Percentiles rank a stretch among this genome's conserved stretches.
phyloP scores from a whole-genome alignment of 2,113 vertebrate species.

The Syngnathus floridae region DNA sequence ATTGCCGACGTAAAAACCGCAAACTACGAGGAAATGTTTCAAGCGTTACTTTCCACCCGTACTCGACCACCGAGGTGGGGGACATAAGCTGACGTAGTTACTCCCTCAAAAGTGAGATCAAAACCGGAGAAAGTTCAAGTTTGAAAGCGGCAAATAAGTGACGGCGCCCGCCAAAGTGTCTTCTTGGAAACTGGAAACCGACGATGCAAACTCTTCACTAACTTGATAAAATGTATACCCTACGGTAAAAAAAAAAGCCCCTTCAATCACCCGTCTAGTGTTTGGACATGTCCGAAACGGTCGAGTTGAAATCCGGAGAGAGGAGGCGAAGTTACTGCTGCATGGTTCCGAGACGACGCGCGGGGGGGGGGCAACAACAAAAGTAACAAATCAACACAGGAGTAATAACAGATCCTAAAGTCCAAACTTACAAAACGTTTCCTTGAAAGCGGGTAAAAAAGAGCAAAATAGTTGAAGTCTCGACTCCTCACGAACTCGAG shows the following conservation, averaged over 20 bases:
- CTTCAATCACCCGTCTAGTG: background rate
- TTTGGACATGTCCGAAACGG: slow-evolving; percentile 34
- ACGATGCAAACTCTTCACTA: background rate
- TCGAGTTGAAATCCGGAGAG: slow-evolving; percentile 31
- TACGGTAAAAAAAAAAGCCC: background rate
- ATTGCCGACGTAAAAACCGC: slow-evolving; percentile 20
- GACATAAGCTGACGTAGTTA: background rate
- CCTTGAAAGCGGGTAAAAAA: slow-evolving; percentile 11
- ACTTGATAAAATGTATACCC: background rate
- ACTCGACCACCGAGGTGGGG: no score
- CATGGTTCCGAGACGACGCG: background rate
- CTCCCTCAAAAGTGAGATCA: background rate
- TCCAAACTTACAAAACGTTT: slow-evolving; percentile 66
- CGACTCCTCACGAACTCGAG: slow-evolving; percentile 36
- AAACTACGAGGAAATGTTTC: background rate
- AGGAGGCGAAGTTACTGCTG: slow-evolving; percentile 20
- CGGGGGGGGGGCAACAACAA: background rate
- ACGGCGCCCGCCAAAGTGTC: background rate
- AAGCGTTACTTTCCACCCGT: background rate
- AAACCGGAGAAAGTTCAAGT: background rate
- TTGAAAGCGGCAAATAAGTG: background rate
- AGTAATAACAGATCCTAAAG: background rate
- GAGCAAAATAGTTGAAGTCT: slow-evolving; percentile 26
- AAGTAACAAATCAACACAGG: background rate
- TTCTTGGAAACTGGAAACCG: slow-evolving; percentile 17